Evolutionary conservation across 2,888 invertebrate species (phyloP), one percentile per base, ranked within the genome.

Genomic region (Exocentrus adspersus): DNA sequence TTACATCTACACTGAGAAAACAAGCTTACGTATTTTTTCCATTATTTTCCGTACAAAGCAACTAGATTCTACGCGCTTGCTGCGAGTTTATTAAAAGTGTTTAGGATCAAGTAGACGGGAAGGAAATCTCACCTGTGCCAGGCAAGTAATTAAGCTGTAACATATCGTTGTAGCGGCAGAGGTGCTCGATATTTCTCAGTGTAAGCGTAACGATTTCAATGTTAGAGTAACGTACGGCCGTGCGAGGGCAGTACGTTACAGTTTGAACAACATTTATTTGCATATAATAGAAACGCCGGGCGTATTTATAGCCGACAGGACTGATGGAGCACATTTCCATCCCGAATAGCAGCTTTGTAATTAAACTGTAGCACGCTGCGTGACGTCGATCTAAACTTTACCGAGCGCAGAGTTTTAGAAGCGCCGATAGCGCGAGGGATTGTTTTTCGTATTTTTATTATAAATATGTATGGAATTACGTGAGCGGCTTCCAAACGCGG

Each of bases 221-320:
- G 68, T 69, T 53, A 20, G 62, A 65, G 68, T 56, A 62, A 77
- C 72, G 65, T 70, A 74, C 68, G 68, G 71, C 63, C 71, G 64
- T 65, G 71, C 65, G 66, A 69, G n/a, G n/a, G 61, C 65, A 71
- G 72, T 76, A 74, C 72, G 72, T 75, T 75, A 75, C 73, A 74
- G 72, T 77, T 77, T 74, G 75, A 77, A 75, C 77, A 75, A 72
- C 75, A 74, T 74, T 73, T 76, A 80, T 80, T 80, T 79, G 80
- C 80, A 80, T 80, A 80, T 79, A 80, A 80, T 80, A 78, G 79
- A 76, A 75, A 76, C 75, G 75, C 72, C 77, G 71, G 66, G 65
- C 61, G 76, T 76, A 77, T 79, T 77, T 78, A 79, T 73, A 67
- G 71, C 72, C 66, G 75, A 74, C 75, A 74, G 71, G 73, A 73